Evolutionary conservation across 2,113 vertebrate species (phyloP).

Genomic region (Sciurus niger): DNA sequence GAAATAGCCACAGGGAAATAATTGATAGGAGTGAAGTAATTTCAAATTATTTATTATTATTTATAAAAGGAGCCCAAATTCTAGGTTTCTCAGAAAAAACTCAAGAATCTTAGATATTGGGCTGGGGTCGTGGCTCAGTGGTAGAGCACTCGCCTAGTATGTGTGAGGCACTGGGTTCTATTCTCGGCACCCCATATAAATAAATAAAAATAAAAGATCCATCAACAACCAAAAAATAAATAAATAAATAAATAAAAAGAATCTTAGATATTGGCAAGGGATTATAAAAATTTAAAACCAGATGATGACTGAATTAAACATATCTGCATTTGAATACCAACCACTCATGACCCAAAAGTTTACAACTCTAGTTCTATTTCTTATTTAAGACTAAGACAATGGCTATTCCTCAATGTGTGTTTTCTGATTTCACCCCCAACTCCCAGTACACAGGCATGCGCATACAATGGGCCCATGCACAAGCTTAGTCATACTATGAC

Average conservation of each 20-base stretch:
- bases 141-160: too few relatives aligned
- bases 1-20: too few relatives aligned
- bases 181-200: too few relatives aligned
- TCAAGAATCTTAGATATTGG: neutral
- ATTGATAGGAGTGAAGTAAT: too few relatives aligned
- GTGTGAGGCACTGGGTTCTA: too few relatives aligned
- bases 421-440: neutral
- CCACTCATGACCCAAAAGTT: neutral
- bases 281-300: neutral
- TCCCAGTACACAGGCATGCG: accelerated
- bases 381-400: neutral
- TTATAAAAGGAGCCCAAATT: slow-evolving; percentile 23
- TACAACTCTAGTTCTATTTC: neutral
- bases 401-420: neutral
- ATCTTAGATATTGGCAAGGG: neutral
- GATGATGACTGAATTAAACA: neutral
- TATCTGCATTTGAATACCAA: neutral
- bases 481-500: neutral
- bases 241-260: neutral
- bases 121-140: too few relatives aligned
- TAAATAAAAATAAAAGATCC: too few relatives aligned
- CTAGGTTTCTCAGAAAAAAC: slow-evolving; percentile 17
- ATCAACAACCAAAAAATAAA: too few relatives aligned
- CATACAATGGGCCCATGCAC: neutral
- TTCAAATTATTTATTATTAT: neutral